phyloP scores from a whole-genome alignment of 1,140 invertebrate genomes.

The Luehdorfia chinensis region DNA sequence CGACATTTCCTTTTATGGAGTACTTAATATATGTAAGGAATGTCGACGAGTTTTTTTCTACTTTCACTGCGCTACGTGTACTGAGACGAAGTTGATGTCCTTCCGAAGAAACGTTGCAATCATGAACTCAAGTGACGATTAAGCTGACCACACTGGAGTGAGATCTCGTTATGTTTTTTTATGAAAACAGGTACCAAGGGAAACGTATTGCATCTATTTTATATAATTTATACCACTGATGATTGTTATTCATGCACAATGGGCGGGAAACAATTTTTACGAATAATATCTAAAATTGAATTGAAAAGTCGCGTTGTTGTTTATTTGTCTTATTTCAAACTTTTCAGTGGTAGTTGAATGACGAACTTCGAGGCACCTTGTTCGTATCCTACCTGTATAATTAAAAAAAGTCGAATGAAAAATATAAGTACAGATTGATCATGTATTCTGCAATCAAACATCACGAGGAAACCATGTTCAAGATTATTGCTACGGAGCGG shows the following conservation, averaged over 20 bases:
- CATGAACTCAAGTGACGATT: constrained; percentile 1
- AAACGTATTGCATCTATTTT: background rate
- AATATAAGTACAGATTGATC: no score
- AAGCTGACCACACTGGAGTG: background rate
- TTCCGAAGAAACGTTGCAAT: background rate
- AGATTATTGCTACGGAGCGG: no score
- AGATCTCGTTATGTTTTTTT: constrained; percentile 12
- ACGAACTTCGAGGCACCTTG: no score
- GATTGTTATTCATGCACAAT: constrained; percentile 2
- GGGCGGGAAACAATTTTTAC: no score
- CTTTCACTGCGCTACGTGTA: constrained; percentile 7
- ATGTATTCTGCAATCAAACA: no score
- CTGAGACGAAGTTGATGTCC: constrained; percentile 2
- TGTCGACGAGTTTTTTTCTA: constrained; percentile 5
- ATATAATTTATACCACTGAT: constrained; percentile 3
- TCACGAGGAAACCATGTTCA: no score
- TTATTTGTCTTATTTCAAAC: no score
- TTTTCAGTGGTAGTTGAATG: no score
- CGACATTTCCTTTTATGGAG: constrained; percentile 6
- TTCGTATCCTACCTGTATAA: no score
- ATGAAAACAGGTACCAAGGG: background rate
- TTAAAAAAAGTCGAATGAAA: no score
- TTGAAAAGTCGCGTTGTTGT: no score
- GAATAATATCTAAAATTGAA: no score
- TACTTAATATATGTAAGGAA: background rate